Percentiles rank a stretch among this genome's conserved stretches.
Evolutionary conservation across 1,140 invertebrate genomes (phyloP).

Genomic region (Ceratina japonica): DNA sequence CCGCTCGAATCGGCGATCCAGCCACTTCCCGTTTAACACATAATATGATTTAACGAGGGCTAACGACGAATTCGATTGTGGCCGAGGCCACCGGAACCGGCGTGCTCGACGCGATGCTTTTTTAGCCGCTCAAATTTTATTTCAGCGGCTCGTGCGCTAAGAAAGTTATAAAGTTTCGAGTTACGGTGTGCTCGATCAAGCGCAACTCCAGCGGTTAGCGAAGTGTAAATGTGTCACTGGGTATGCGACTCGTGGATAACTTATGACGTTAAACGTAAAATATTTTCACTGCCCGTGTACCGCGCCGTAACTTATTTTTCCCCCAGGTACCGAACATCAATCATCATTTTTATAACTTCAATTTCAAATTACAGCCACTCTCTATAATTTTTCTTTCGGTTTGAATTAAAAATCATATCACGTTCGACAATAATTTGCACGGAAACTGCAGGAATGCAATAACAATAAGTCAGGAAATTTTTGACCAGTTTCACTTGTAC

Average conservation of each 20-base stretch:
- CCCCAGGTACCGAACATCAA: no score
- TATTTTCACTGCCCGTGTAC: neutral
- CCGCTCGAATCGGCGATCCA: no score
- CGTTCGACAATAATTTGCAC: neutral
- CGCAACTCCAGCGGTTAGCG: constrained; percentile 15
- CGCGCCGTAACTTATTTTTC: no score
- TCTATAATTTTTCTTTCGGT: no score
- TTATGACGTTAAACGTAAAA: constrained; percentile 6
- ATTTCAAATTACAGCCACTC: no score
- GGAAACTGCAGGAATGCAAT: neutral
- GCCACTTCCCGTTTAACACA: no score
- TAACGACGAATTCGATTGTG: neutral
- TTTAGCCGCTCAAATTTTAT: constrained; percentile 3
- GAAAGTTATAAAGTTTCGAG: constrained; percentile 29
- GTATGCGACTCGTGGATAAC: constrained; percentile 6
- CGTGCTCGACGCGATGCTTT: no score
- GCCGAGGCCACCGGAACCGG: no score
- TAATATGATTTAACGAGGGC: no score
- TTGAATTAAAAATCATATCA: no score
- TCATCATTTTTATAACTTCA: no score
- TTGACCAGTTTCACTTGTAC: no score
- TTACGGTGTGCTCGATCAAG: constrained; percentile 34
- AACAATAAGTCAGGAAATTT: neutral
- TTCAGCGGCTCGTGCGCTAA: neutral
- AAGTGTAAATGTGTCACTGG: constrained; percentile 35